Base-by-base conservation (phyloP, 1,140 invertebrate species). In the Zaprionus taronus region DNA sequence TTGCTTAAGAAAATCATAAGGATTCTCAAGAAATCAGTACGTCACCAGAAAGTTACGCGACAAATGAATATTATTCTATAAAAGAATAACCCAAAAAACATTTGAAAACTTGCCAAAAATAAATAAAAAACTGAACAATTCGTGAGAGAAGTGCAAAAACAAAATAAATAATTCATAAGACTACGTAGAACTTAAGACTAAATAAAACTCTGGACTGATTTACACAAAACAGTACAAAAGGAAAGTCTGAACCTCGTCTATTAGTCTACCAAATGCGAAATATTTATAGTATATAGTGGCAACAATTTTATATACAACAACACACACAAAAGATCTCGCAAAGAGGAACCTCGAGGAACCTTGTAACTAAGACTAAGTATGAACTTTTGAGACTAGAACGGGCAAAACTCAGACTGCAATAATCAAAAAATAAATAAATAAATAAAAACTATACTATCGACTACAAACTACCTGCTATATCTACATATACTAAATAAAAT, bases 1-100 rank as follows among this genome's bases (percentile, higher is more conserved):
- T 68, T 77, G 55, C 72, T 92, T 7, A 92, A 92, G 26, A 92
- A 91, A 73, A 81, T 92, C 6, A 86, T 92, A 5, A 91, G 84
- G 64, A 80, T 91, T 26, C 72, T 92, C 1, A 92, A 92, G 22
- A 92, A 92, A 51, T 80, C 77, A 51, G 47, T 91, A 6, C 89
- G 90, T 17, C 92, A 92, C 56, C 70, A 83, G 17, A 92, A 90
- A 55, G 78, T 90, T 28, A 72, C 74, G 2, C 77, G 91, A 5
- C 75, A 86, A 81, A 86, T 83, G 57, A 92, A 92, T 51, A 86
- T 92, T 60, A 57, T 91, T 12, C 75, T 91, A 15, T 91, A 61
- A 75, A 80, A n/a, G 24, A 22, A 5, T 11, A 0, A 3, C 9
- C 31, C 31, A 75, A n/a, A 36, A 22, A 7, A 26, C 41, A 20